Conservation (phyloP, 2,888 invertebrate genomes). For the Tenthredo notha region DNA sequence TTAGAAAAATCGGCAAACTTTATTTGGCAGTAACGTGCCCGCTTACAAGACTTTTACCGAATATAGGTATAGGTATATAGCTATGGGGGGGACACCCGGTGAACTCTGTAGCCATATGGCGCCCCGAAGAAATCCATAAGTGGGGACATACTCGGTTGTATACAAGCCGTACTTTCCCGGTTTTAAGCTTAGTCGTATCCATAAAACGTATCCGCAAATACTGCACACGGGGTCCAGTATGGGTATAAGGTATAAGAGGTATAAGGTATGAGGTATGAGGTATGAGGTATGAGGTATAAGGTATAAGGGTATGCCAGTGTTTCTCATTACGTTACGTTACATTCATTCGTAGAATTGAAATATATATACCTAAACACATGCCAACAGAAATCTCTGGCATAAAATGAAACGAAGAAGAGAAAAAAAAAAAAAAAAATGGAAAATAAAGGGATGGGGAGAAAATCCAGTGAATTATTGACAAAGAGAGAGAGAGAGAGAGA, state of each 20-base stretch:
- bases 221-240: neutral
- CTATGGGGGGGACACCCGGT: neutral
- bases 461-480: constrained; percentile 40
- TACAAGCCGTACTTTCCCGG: constrained; percentile 28
- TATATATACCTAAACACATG: neutral
- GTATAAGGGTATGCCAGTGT: neutral
- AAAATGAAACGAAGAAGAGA: neutral
- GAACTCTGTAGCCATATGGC: constrained; percentile 23
- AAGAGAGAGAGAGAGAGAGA: constrained; percentile 6
- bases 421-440: neutral
- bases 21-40: constrained; percentile 41
- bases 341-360: neutral
- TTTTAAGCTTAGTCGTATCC: constrained; percentile 23
- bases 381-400: neutral
- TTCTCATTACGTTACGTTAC: neutral
- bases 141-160: constrained; percentile 34
- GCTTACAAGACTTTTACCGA: constrained; percentile 36
- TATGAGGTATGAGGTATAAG: no score
- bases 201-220: constrained; percentile 21
- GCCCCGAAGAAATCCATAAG: constrained; percentile 40
- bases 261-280: neutral
- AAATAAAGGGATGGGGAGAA: neutral
- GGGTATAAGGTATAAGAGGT: neutral
- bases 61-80: neutral
- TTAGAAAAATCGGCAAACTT: constrained; percentile 44